Conservation (phyloP, 2,113 vertebrate genomes). For the Cavia porcellus region DNA sequence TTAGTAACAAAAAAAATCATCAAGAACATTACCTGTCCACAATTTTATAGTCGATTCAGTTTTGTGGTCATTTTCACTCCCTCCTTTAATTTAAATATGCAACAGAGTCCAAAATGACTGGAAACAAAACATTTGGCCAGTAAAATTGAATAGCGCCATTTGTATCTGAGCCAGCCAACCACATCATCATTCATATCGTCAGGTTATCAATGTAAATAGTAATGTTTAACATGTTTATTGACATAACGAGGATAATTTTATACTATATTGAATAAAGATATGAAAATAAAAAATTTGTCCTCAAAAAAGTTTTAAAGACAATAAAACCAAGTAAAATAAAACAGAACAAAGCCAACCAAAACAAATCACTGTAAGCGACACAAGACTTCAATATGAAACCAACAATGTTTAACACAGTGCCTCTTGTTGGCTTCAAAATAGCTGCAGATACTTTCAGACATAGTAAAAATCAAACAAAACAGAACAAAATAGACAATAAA, state of each 20-base stretch:
- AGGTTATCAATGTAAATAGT: not conserved
- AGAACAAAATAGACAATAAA: too few species aligned
- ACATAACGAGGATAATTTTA: not conserved
- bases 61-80: not conserved
- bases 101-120: not conserved
- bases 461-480: too few species aligned
- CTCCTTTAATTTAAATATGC: not conserved
- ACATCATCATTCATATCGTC: not conserved
- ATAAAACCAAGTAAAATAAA: too few species aligned
- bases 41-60: not conserved
- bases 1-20: not conserved
- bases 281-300: not conserved
- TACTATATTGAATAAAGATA: not conserved
- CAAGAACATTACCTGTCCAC: not conserved
- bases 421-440: too few species aligned
- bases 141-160: conserved; percentile 13
- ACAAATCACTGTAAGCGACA: too few species aligned
- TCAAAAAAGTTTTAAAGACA: not conserved
- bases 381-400: too few species aligned
- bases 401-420: too few species aligned
- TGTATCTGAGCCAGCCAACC: not conserved
- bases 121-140: not conserved
- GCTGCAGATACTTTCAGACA: too few species aligned
- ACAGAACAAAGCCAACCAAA: too few species aligned
- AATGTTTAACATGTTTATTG: not conserved